Conservation (phyloP, 1,140 invertebrate genomes). For the Drosophila auraria region DNA sequence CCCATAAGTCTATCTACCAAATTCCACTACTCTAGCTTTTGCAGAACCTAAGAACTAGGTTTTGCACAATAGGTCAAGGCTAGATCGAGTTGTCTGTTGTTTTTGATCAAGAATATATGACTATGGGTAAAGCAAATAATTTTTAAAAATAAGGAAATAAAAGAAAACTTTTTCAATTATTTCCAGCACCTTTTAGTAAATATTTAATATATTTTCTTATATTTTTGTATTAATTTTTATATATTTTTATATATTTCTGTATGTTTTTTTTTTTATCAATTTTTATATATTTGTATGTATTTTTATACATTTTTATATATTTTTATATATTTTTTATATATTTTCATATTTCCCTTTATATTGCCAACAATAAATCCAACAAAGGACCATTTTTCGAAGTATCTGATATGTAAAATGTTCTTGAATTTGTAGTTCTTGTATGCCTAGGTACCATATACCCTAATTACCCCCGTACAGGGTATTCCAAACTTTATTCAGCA, state of each 20-base stretch:
- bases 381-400: not conserved
- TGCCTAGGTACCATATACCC: not conserved
- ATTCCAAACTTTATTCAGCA: constrained; percentile 6
- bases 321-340: not conserved
- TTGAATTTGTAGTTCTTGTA: no score
- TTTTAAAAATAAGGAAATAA: no score
- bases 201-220: no score
- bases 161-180: no score
- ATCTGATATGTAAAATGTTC: not conserved
- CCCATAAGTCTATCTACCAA: no score
- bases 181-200: no score
- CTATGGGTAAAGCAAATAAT: not conserved
- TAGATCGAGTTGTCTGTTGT: not conserved
- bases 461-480: constrained; percentile 17
- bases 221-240: no score
- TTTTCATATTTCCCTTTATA: not conserved
- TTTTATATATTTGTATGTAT: no score
- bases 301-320: no score
- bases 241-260: no score
- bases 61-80: not conserved
- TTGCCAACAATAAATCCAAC: not conserved
- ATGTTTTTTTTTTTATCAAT: no score
- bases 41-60: not conserved
- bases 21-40: no score
- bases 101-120: not conserved